phyloP scores from a whole-genome alignment of 2,113 vertebrate species.

The Atrichornis clamosus region DNA sequence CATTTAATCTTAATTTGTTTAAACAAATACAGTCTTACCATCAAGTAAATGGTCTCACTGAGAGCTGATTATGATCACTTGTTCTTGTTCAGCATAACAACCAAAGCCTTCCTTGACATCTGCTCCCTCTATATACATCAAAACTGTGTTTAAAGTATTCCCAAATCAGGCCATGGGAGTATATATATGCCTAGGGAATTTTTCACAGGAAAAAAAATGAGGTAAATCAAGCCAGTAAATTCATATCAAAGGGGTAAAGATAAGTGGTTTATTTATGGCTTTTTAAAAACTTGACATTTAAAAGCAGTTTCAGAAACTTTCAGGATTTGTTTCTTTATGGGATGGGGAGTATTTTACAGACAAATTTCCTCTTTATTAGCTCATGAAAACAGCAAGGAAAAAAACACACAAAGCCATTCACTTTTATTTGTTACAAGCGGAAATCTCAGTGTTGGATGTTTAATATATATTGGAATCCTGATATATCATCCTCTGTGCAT shows the following conservation, averaged over 20 bases:
- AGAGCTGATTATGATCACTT: background rate
- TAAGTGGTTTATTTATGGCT: background rate
- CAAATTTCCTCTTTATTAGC: background rate
- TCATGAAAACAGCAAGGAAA: background rate
- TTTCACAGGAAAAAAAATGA: background rate
- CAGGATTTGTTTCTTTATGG: background rate
- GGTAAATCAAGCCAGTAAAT: background rate
- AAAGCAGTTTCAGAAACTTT: background rate
- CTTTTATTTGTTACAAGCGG: background rate
- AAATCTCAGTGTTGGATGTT: background rate
- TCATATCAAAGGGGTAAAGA: background rate
- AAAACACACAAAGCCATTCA: background rate
- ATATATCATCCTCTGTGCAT: background rate
- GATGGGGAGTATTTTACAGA: background rate
- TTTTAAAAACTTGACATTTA: background rate
- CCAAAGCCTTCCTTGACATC: background rate
- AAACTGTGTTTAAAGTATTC: background rate
- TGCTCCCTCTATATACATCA: background rate
- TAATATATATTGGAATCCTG: background rate
- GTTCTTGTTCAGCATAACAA: background rate
- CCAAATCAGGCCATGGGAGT: background rate
- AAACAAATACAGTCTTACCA: background rate
- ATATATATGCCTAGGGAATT: background rate
- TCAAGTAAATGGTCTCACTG: background rate
- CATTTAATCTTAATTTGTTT: background rate